Evolutionary conservation across 2,113 vertebrate species (phyloP), one percentile per base, ranked within the genome.

Genomic region (Hippocampus comes): DNA sequence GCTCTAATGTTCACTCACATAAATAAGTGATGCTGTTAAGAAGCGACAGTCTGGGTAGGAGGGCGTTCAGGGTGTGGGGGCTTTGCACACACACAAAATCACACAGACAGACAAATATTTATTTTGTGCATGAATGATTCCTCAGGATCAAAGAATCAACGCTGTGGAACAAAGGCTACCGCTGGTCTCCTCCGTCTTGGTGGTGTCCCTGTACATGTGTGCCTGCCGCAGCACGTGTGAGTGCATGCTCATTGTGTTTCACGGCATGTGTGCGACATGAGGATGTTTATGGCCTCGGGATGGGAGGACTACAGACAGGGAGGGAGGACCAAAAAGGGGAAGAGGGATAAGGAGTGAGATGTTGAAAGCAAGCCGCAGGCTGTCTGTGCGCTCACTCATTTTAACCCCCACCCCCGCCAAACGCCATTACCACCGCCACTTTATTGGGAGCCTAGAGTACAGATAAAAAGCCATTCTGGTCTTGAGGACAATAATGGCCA

Each of bases 281-380:
- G 81, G 83, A 86, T 87, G 88, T 87, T 88, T 87, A 87, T 87
- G 87, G 81, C 89, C 85, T 2, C 43, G 76, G 27, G 78, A 80
- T 61, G 81, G 83, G 84, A 85, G 82, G 78, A 68, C 77, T 60
- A 82, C 74, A 74, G 75, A 81, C 74, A 57, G 60, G 75, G 75
- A 82, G 80, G 49, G 80, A 79, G 79, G 71, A 75, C 63, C 67
- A 71, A 74, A 21, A 73, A 86, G 71, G 68, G 81, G 78, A 74
- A 79, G 61, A 74, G 72, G 75, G 65, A 71, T 68, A 78, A 67
- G 70, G 63, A 79, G 70, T 67, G 73, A 88, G 87, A 89, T 83
- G 89, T 89, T 90, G 89, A 88, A 89, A 90, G 87, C 78, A 70
- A 86, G 88, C 89, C 81, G 81, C 89, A 81, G 88, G 89, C 85